Evolutionary conservation across 2,888 invertebrate species (phyloP), one percentile per base, ranked within the genome.

Genomic region (Steinernema hermaphroditum): DNA sequence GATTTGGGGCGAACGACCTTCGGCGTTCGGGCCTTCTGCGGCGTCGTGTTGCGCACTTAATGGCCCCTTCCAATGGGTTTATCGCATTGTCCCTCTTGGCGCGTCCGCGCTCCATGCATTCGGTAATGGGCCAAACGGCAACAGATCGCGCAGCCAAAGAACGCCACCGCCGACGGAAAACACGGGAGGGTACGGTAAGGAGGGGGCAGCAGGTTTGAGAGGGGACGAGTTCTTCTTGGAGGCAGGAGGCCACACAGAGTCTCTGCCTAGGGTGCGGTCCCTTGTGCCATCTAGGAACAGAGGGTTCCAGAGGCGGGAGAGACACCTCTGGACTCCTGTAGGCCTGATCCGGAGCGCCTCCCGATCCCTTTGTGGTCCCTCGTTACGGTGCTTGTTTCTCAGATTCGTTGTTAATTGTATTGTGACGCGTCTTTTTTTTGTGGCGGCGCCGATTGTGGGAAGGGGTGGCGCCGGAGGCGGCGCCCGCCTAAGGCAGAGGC

Each of bases 61-160:
- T 62, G 62, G 62, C 62, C 32, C 62, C 62, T 41, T 62, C 62
- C 62, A 19, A 62, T 62, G 62, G 62, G 62, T 62, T 62, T 62
- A 62, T 62, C 62, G 22, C 62, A 62, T 62, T 62, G 62, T 62
- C 27, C 62, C 62, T 62, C 32, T 62, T 62, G 29, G 62, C 62
- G 62, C 62, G 62, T 62, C 62, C 16, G 22, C 62, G 62, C 62
- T 62, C 34, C 62, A 62, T 62, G 62, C 62, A 62, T 62, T 62
- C 62, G 62, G 62, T 62, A 62, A 62, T 62, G 62, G 62, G 62
- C 62, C 62, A 62, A 62, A 62, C 62, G 62, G 62, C 62, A 62
- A 62, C 62, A 62, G 62, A 62, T 19, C 62, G 32, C 16, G 32
- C 62, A 16, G 62, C 62, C 27, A 62, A 62, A 32, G 62, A 62